phyloP scores from a whole-genome alignment of 2,113 vertebrate genomes.

The Rana temporaria region DNA sequence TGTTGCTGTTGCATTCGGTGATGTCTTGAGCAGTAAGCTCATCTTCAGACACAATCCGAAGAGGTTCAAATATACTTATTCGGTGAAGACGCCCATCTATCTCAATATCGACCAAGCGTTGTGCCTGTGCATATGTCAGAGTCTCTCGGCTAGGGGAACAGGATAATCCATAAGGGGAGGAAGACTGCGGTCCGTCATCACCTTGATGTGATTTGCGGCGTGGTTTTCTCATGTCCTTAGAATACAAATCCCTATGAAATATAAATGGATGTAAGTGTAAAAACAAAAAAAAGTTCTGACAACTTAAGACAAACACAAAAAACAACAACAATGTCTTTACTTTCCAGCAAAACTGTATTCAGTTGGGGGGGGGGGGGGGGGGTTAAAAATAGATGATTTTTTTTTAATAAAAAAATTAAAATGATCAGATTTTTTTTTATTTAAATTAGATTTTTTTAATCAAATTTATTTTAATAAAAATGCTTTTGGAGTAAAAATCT shows the following conservation, averaged over 20 bases:
- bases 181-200: conserved; percentile 77
- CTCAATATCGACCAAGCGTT: conserved; percentile 95
- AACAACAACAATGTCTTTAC: too few relatives aligned
- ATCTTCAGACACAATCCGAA: conserved; percentile 95
- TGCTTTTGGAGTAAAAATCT: too few relatives aligned
- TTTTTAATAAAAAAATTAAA: too few relatives aligned
- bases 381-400: too few relatives aligned
- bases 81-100: conserved; percentile 94
- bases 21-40: conserved; percentile 96
- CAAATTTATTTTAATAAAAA: too few relatives aligned
- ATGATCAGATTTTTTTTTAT: too few relatives aligned
- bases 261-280: not conserved
- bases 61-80: conserved; percentile 92
- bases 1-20: conserved; percentile 96
- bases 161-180: conserved; percentile 91
- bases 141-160: conserved; percentile 89
- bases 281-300: too few relatives aligned
- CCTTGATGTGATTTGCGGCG: conserved; percentile 82
- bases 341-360: too few relatives aligned
- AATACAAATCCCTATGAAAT: conserved; percentile 48
- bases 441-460: too few relatives aligned
- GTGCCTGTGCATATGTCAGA: conserved; percentile 90
- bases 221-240: conserved; percentile 89
- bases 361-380: too few relatives aligned
- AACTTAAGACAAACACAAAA: too few relatives aligned